Percentiles rank a stretch among this genome's conserved stretches.
Evolutionary conservation across 1,140 invertebrate genomes (phyloP).

Genomic region (Dendroctonus valens): DNA sequence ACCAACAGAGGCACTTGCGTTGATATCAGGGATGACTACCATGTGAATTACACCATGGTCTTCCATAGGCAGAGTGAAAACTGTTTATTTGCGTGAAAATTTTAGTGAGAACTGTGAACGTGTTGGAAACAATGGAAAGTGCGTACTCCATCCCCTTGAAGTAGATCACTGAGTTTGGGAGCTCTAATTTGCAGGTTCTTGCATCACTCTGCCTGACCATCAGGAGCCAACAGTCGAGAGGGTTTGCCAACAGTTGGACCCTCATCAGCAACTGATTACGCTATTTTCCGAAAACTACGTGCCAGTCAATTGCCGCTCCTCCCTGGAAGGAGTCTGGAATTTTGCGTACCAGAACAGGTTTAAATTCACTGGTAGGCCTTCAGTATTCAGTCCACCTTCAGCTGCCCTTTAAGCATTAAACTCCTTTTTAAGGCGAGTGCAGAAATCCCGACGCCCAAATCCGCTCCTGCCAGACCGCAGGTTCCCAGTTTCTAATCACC

Average conservation of each 20-base stretch:
- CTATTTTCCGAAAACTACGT: slow-evolving; percentile 88
- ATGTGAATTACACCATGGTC: slow-evolving; percentile 84
- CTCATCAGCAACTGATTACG: slow-evolving; percentile 79
- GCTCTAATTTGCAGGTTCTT: slow-evolving; percentile 58
- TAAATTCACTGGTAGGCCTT: slow-evolving; percentile 68
- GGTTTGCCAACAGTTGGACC: slow-evolving; percentile 71
- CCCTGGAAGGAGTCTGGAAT: slow-evolving; percentile 92
- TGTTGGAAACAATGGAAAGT: slow-evolving; percentile 87
- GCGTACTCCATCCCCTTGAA: slow-evolving; percentile 43
- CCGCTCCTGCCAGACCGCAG: slow-evolving; percentile 91
- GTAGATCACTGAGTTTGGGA: not conserved
- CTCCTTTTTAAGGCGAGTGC: slow-evolving; percentile 64
- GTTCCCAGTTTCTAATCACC: slow-evolving; percentile 92
- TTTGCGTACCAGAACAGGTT: slow-evolving; percentile 91
- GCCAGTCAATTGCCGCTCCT: slow-evolving; percentile 89
- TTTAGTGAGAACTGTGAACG: slow-evolving; percentile 83
- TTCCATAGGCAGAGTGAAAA: slow-evolving; percentile 61
- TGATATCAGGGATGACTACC: slow-evolving; percentile 66
- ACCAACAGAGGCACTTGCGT: slow-evolving; percentile 70
- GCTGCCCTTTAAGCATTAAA: too few species aligned
- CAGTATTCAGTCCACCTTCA: not conserved
- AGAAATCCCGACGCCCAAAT: slow-evolving; percentile 84
- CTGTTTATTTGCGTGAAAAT: slow-evolving; percentile 87
- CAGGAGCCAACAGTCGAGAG: slow-evolving; percentile 67
- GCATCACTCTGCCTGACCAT: slow-evolving; percentile 66